Percentiles rank a stretch among this genome's conserved stretches.
phyloP scores from a whole-genome alignment of 1,140 invertebrate genomes.

The Cyclargus thomasi region DNA sequence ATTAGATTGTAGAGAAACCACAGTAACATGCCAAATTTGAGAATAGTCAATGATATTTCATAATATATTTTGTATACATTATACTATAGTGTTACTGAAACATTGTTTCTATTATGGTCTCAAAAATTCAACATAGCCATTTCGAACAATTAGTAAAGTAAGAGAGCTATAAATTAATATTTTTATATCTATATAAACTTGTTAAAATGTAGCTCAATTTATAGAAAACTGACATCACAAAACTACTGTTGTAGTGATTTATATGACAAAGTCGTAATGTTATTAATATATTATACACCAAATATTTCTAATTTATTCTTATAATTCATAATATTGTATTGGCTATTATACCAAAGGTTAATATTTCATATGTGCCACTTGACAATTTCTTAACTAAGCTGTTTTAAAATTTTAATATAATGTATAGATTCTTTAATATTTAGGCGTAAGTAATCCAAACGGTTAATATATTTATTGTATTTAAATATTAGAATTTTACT shows the following conservation, averaged over 20 bases:
- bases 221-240: conserved; percentile 15
- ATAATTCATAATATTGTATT: conserved; percentile 30
- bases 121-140: conserved; percentile 38
- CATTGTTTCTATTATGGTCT: conserved; percentile 47
- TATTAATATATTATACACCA: conserved; percentile 1
- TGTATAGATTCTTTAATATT: conserved; percentile 42
- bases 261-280: conserved; percentile 8
- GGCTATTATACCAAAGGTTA: conserved; percentile 62
- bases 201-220: conserved; percentile 27
- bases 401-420: conserved; percentile 33
- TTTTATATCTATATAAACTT: conserved; percentile 11
- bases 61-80: conserved; percentile 28
- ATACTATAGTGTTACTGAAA: conserved; percentile 35
- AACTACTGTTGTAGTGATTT: conserved; percentile 2
- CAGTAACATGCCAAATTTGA: conserved; percentile 37
- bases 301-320: conserved; percentile 10
- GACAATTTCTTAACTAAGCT: conserved; percentile 13
- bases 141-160: conserved; percentile 49
- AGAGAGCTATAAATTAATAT: conserved; percentile 17
- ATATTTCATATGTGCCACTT: conserved; percentile 62
- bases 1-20: conserved; percentile 29
- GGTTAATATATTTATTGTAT: conserved; percentile 72
- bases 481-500: conserved; percentile 57
- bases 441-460: conserved; percentile 60
- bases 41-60: conserved; percentile 38